Evolutionary conservation across 1,140 invertebrate genomes (phyloP), one percentile per base, ranked within the genome.

Genomic region (Drosophila dunni): DNA sequence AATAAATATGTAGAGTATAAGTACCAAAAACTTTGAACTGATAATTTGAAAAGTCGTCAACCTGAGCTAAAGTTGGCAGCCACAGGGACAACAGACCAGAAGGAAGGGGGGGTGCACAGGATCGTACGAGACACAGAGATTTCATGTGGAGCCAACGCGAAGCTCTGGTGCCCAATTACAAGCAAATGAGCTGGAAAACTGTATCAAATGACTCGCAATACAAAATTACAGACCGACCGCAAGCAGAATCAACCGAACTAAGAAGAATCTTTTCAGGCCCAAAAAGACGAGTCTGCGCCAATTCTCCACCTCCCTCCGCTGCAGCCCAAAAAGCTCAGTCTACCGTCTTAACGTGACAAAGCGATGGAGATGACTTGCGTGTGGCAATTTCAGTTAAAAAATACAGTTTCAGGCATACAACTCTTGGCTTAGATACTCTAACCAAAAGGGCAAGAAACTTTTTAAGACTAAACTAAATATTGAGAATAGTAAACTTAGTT

Each of bases 171-270:
- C 86, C 86, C 86, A 90, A 90, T 90, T 90, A 90, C 86, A 90
- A 86, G 81, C 79, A 90, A 90, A 90, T 90, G 86, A 90, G 86
- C 86, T 90, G 86, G 86, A 90, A 90, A 90, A 90, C 81, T 90
- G 88, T 90, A 90, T 90, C 86, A 90, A 90, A 90, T 90, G 82
- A 90, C 86, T 79, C 76, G 11, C 71, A 90, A 90, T 90, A 80
- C 82, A 83, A 89, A 89, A 89, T 89, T 89, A 84, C 84, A 89
- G 81, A 75, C 24, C 24, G 24, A 29, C 68, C 50, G 46, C 66
- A 53, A 50, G 54, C 58, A 60, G 64, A 40, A 57, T 56, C 67
- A 83, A 48, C 33, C 60, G 45, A 42, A 36, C 11, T 29, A 29
- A 62, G 60, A 51, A 69, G 64, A 88, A 88, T 84, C 80, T 75